These are phyloP conservation scores for Nycticebus coucang DNA, from an alignment of 2,113 vertebrate genomes.

Conservation along the genomic window DNA sequence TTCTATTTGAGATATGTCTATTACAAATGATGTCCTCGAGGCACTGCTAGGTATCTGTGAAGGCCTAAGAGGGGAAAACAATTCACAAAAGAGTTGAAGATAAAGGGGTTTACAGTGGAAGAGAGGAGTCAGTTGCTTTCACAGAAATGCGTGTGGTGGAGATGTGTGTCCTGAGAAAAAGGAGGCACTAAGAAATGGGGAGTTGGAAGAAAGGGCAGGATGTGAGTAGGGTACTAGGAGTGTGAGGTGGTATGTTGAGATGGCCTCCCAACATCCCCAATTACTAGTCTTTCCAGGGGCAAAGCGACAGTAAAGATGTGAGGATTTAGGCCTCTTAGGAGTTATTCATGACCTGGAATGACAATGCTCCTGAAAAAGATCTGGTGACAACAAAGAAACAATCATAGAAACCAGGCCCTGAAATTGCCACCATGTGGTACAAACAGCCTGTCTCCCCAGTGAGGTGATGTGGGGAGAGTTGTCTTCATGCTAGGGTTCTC, in stretches of 20 bases:
- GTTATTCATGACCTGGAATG: neutral
- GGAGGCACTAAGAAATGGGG: neutral
- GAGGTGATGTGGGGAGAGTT: fast-evolving
- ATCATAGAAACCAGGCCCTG: neutral
- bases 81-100: neutral
- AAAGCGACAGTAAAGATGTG: neutral
- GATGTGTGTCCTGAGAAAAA: neutral
- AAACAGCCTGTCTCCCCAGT: neutral
- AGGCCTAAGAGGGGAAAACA: neutral
- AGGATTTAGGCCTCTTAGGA: neutral
- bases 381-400: neutral
- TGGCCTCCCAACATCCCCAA: neutral
- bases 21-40: neutral
- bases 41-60: neutral
- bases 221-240: neutral
- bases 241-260: neutral
- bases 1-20: neutral
- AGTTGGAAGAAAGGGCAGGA: neutral
- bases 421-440: neutral
- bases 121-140: neutral
- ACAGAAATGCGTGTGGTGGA: neutral
- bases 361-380: neutral
- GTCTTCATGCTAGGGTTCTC: fast-evolving
- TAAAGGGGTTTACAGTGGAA: neutral
- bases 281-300: neutral